Percentiles rank a stretch among this genome's conserved stretches.
phyloP scores from a whole-genome alignment of 2,797 vertebrate species.

The Loriculus beryllinus region DNA sequence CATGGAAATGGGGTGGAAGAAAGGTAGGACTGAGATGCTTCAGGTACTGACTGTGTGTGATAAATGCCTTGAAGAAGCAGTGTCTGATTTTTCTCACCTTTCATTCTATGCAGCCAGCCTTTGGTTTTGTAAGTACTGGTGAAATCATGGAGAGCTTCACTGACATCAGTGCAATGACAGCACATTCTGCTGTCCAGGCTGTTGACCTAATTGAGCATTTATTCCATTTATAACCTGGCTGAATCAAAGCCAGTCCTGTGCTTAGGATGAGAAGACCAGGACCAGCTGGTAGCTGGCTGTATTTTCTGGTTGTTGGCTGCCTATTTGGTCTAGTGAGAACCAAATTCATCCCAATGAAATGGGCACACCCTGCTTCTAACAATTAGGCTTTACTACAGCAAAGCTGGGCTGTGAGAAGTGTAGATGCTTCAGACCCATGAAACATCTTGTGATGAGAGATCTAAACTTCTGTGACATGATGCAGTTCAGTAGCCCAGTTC shows the following conservation, averaged over 20 bases:
- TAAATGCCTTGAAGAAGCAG: background rate
- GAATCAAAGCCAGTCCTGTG: background rate
- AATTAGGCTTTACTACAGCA: background rate
- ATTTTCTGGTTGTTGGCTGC: background rate
- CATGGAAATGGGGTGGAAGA: background rate
- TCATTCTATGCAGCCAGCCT: background rate
- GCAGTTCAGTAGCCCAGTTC: background rate
- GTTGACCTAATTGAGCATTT: background rate
- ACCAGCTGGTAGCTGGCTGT: background rate
- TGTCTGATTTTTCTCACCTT: background rate
- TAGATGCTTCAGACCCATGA: background rate
- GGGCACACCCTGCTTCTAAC: background rate
- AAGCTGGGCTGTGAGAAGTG: background rate
- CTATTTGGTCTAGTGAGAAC: background rate
- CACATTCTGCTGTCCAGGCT: background rate
- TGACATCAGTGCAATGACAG: background rate
- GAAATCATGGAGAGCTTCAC: background rate
- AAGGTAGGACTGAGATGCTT: background rate
- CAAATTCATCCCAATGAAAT: background rate
- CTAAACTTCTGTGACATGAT: background rate
- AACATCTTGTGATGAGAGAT: background rate
- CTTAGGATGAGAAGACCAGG: background rate
- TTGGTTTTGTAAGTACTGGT: background rate
- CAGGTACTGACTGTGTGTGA: background rate
- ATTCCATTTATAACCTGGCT: background rate